Evolutionary conservation across 2,888 invertebrate genomes (phyloP).

Genomic region (Gandaritis pyraliata): DNA sequence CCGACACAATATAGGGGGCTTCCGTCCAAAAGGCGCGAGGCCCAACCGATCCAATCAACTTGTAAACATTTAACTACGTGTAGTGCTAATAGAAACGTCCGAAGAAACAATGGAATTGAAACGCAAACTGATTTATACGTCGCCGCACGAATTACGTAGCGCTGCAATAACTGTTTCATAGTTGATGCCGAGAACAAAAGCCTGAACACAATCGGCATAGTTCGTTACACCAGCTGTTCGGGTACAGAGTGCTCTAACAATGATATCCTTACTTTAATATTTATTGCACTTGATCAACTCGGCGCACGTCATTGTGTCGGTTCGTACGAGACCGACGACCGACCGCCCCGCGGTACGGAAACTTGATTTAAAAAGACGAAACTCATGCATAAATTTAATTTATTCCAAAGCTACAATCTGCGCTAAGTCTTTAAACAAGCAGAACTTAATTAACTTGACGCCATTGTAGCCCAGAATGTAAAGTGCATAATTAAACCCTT

Average conservation of each 20-base stretch:
- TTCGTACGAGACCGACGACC: constrained; percentile 44
- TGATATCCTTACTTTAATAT: constrained; percentile 82
- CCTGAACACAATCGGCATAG: constrained; percentile 76
- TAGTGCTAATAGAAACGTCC: constrained; percentile 43
- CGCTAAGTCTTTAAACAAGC: constrained; percentile 75
- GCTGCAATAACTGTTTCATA: constrained; percentile 73
- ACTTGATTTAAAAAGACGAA: constrained; percentile 67
- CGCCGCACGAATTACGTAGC: constrained; percentile 46
- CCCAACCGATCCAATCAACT: constrained; percentile 33
- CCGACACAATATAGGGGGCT: constrained; percentile 44
- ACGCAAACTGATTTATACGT: constrained; percentile 51
- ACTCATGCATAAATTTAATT: constrained; percentile 69
- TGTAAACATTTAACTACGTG: constrained; percentile 37
- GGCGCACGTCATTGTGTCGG: constrained; percentile 58
- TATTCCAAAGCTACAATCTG: constrained; percentile 65
- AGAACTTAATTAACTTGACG: constrained; percentile 80
- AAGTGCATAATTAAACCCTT: constrained; percentile 81
- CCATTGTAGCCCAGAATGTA: constrained; percentile 74
- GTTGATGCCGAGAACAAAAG: constrained; percentile 74
- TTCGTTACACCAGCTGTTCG: constrained; percentile 71
- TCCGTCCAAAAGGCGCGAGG: constrained; percentile 28
- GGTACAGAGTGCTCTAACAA: constrained; percentile 72
- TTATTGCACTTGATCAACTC: constrained; percentile 80
- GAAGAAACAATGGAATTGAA: constrained; percentile 46
- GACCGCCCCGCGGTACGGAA: constrained; percentile 47